Evolutionary conservation across 2,888 invertebrate genomes (phyloP).

Genomic region (Automeris io): DNA sequence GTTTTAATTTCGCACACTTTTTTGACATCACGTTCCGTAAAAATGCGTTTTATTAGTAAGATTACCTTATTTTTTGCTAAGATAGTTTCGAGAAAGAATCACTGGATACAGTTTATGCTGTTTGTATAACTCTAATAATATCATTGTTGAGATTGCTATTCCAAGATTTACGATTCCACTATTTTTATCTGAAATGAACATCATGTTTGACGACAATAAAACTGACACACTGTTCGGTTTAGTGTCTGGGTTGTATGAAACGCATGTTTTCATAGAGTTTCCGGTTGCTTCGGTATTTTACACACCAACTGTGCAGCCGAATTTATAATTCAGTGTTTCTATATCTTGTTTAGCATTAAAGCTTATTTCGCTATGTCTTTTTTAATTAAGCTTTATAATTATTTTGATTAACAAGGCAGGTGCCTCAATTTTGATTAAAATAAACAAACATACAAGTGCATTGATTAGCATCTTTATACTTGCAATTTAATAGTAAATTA

Average conservation of each 20-base stretch:
- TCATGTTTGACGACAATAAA: conserved; percentile 58
- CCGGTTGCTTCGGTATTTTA: conserved; percentile 43
- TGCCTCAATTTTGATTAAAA: neutral
- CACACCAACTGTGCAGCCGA: conserved; percentile 6
- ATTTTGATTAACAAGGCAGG: neutral
- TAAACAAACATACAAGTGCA: neutral
- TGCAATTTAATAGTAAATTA: neutral
- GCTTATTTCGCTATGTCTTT: neutral
- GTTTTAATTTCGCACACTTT: too few species aligned
- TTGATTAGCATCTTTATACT: neutral
- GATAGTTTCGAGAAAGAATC: too few species aligned
- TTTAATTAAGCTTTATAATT: neutral
- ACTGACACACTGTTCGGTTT: conserved; percentile 40
- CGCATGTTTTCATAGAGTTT: conserved; percentile 62
- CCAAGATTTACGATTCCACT: conserved; percentile 58
- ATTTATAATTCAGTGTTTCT: neutral
- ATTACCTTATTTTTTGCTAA: too few species aligned
- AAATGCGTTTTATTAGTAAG: too few species aligned
- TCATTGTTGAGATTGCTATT: conserved; percentile 50
- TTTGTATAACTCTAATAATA: conserved; percentile 22
- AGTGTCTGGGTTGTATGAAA: conserved; percentile 32
- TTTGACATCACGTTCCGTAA: too few species aligned
- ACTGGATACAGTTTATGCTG: too few species aligned
- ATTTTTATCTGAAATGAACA: conserved; percentile 55
- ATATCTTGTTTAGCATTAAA: conserved; percentile 3